Evolutionary conservation across 1,140 invertebrate species (phyloP).

Genomic region (Zelostemma sp.): DNA sequence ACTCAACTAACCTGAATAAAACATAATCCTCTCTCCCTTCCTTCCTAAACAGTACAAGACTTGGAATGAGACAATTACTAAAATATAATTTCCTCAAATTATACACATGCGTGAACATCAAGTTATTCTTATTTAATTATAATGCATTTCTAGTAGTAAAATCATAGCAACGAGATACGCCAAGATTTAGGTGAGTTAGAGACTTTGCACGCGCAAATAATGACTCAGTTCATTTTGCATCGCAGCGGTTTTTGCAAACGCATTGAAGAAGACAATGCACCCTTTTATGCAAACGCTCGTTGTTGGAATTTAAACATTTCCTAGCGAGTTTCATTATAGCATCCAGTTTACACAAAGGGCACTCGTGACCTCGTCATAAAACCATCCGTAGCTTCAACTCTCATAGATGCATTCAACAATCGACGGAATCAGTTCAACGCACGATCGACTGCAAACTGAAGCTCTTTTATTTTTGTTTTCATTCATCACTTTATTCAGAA

Average conservation of each 20-base stretch:
- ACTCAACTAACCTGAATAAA: slow-evolving; percentile 38
- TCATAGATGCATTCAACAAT: slow-evolving; percentile 29
- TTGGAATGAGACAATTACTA: slow-evolving; percentile 32
- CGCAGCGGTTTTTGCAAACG: slow-evolving; percentile 20
- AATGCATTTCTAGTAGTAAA: too few relatives aligned
- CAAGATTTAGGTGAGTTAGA: too few relatives aligned
- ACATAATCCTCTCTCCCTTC: slow-evolving; percentile 29
- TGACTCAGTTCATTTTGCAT: slow-evolving; percentile 29
- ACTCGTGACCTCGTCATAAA: slow-evolving; percentile 29
- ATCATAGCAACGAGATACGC: too few relatives aligned
- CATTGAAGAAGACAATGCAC: slow-evolving; percentile 23
- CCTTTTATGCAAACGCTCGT: slow-evolving; percentile 22
- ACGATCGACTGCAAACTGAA: slow-evolving; percentile 27
- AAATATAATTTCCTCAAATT: slow-evolving; percentile 17
- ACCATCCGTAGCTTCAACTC: slow-evolving; percentile 23
- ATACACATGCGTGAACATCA: background rate
- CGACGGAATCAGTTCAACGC: slow-evolving; percentile 28
- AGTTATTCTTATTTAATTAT: too few relatives aligned
- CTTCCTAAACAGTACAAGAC: slow-evolving; percentile 26
- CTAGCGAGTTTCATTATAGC: slow-evolving; percentile 32
- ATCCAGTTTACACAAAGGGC: slow-evolving; percentile 32
- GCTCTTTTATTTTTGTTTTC: slow-evolving; percentile 12
- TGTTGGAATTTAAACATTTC: slow-evolving; percentile 33
- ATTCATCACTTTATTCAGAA: too few relatives aligned
- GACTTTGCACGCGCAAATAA: slow-evolving; percentile 8